Evolutionary conservation across 2,888 invertebrate genomes (phyloP).

Genomic region (Lasioglossum morio): DNA sequence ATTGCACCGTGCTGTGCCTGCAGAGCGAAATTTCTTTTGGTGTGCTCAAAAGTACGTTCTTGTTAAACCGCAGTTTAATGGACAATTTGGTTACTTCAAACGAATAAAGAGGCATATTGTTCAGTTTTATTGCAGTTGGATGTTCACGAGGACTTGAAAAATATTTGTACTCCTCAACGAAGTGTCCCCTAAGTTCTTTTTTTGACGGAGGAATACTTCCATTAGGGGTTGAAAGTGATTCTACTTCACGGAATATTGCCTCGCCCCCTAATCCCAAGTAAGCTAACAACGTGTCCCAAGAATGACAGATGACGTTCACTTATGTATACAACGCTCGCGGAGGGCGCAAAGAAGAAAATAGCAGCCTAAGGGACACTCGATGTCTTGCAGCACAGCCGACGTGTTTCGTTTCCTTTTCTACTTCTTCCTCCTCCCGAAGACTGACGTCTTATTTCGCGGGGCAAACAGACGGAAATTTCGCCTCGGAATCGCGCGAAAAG

Average conservation of each 20-base stretch:
- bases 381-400: not conserved
- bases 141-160: not conserved
- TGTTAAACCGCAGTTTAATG: no score
- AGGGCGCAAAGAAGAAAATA: conserved; percentile 16
- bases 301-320: conserved; percentile 50
- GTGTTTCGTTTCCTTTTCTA: conserved; percentile 1
- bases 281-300: conserved; percentile 34
- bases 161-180: not conserved
- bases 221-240: conserved; percentile 23
- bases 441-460: conserved; percentile 16
- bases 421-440: not conserved
- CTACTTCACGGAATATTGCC: conserved; percentile 24
- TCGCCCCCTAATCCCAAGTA: not conserved
- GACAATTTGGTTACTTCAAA: no score
- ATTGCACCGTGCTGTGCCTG: no score
- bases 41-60: no score
- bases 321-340: conserved; percentile 31
- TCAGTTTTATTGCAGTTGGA: not conserved
- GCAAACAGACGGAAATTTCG: not conserved
- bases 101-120: no score
- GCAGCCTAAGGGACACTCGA: not conserved
- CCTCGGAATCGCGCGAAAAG: not conserved
- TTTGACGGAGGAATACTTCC: not conserved
- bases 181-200: not conserved
- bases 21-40: not conserved